These are phyloP conservation scores for Cheracebus regulus DNA, from an alignment of 2,797 vertebrate genomes.

Conservation along the genomic window DNA sequence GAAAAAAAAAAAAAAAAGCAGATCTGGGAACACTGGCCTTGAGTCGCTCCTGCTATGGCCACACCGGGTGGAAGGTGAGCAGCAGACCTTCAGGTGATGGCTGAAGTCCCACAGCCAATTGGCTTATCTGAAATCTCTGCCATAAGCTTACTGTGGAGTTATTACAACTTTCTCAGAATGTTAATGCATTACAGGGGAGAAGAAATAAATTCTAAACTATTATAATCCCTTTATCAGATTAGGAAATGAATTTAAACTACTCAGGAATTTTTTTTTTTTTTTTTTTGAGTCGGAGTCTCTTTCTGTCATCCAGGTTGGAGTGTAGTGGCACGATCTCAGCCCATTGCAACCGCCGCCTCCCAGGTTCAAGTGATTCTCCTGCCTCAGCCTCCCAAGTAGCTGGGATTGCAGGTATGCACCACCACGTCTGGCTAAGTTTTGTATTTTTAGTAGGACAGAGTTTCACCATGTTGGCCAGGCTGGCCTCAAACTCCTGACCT, in stretches of 20 bases:
- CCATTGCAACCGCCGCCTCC: too few species aligned
- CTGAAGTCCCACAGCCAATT: too few species aligned
- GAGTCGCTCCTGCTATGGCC: background rate
- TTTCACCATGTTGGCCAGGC: background rate
- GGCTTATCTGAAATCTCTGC: background rate
- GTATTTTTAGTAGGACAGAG: too few species aligned
- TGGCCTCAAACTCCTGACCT: background rate
- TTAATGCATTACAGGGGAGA: background rate
- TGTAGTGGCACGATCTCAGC: too few species aligned
- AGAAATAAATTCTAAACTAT: background rate
- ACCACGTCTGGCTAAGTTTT: too few species aligned
- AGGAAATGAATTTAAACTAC: background rate
- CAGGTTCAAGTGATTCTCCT: too few species aligned
- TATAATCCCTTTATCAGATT: slow-evolving; percentile 11
- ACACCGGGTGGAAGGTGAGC: background rate
- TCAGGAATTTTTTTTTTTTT: background rate
- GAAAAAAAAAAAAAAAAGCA: background rate
- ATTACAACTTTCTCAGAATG: background rate
- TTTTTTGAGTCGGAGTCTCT: too few species aligned
- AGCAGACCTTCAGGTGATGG: background rate
- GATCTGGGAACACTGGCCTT: background rate
- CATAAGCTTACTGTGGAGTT: background rate
- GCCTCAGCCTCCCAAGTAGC: too few species aligned
- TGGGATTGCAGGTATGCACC: too few species aligned
- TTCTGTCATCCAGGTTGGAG: too few species aligned